Evolutionary conservation across 2,113 vertebrate genomes (phyloP), one percentile per base, ranked within the genome.

Genomic region (Hyaena hyaena): DNA sequence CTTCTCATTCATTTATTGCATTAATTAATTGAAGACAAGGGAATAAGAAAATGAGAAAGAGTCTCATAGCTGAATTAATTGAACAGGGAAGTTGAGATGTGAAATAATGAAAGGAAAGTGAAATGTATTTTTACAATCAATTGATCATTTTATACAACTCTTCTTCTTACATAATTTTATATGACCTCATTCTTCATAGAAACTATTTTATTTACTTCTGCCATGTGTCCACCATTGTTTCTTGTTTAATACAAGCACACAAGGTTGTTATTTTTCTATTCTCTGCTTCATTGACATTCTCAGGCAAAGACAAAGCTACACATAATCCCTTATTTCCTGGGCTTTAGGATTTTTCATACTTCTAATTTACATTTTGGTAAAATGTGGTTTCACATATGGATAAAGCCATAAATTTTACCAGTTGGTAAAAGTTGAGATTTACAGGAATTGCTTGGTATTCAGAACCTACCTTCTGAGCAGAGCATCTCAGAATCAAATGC

Each of bases 31-130:
- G 45, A 96, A 97, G 88, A 93, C 90, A 94, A 48, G 71, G 71
- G 61, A 97, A 95, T 96, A 82, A 68, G 28, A 90, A 98, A 94
- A 89, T 83, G 90, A 95, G 79, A 95, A 79, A 86, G 50, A 74
- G 17, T 90, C 31, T 95, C 88, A 97, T 97, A 91, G 94, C n/a
- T 80, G 71, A 94, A 74, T 94, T 98, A 97, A 98, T 93, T 97
- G 88, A 97, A 97, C 28, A 5, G 31, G 87, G 83, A 98, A 82
- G n/a, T 95, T 96, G 55, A 97, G 66, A 86, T 94, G 68, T 95
- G 66, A 93, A 95, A 79, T 85, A 96, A 98, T 93, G 68, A 92
- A 79, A 79, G 53, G 19, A 94, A n/a, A 80, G 50, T 73, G 11
- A 96, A 95, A 95, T 7, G 9, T 77, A 82, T 86, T 97, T 96